A percentile compares a stretch with the other conserved stretches of the same genome.
Evolutionary conservation across 2,113 vertebrate species (phyloP).

Genomic region (Willisornis vidua): DNA sequence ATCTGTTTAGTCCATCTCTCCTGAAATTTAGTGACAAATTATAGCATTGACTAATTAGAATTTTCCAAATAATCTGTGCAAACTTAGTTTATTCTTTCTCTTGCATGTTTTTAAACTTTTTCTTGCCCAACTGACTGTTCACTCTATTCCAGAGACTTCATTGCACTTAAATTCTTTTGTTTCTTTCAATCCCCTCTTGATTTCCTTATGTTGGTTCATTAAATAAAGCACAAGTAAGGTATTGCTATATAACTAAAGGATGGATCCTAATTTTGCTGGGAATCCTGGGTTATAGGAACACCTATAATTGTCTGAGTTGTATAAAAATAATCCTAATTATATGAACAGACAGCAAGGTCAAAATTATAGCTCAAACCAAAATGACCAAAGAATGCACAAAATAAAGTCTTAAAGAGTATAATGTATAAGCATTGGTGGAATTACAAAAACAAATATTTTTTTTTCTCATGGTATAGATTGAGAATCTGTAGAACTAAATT

Average conservation of each 20-base stretch:
- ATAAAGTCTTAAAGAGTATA: background rate
- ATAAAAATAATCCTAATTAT: background rate
- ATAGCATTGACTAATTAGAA: background rate
- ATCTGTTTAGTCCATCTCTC: background rate
- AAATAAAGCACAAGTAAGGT: background rate
- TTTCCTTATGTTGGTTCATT: background rate
- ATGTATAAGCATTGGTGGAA: background rate
- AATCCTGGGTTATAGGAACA: background rate
- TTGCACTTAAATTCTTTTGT: background rate
- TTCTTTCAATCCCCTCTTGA: background rate
- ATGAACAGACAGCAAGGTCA: background rate
- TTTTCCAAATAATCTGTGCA: background rate
- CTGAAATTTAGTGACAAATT: background rate
- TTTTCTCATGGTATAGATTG: background rate
- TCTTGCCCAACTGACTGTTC: background rate
- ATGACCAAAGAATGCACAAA: background rate
- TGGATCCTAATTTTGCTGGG: background rate
- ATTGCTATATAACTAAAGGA: background rate
- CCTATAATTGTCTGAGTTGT: background rate
- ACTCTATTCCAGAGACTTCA: background rate
- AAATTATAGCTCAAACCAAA: background rate
- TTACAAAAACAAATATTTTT: background rate
- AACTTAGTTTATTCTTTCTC: background rate
- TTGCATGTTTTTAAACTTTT: background rate
- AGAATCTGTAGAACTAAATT: background rate